Conservation (phyloP, 2,113 vertebrate genomes). For the Phocoena sinus region DNA sequence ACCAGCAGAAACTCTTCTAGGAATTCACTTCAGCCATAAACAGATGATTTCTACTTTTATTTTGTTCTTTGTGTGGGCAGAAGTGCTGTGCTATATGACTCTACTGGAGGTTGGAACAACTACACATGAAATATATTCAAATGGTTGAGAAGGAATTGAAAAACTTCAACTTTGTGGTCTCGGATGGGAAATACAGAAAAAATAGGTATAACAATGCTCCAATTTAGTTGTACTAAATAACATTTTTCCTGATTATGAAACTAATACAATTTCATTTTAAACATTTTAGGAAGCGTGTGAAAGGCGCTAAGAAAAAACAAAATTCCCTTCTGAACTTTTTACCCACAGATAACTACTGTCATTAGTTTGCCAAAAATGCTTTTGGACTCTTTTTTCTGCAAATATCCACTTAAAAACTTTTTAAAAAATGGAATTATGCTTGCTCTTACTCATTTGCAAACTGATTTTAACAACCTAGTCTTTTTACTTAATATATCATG, state of each 20-base stretch:
- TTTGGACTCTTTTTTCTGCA: neutral
- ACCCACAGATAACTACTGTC: neutral
- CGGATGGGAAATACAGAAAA: neutral
- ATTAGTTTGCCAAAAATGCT: neutral
- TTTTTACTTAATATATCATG: neutral
- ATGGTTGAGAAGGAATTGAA: neutral
- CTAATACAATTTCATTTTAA: neutral
- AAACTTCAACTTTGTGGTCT: neutral
- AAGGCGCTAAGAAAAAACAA: neutral
- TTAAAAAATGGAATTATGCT: neutral
- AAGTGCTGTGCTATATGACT: neutral
- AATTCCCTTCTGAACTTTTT: neutral
- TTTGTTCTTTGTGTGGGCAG: neutral
- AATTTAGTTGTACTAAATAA: neutral
- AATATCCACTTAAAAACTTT: neutral
- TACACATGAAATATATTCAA: neutral
- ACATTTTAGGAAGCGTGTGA: neutral
- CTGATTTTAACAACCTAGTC: neutral
- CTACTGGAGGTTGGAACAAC: neutral
- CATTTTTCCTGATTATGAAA: neutral
- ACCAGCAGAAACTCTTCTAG: neutral
- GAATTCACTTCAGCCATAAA: neutral
- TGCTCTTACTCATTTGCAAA: neutral
- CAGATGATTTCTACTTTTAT: neutral
- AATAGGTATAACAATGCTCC: neutral